Conservation (phyloP, 2,888 invertebrate genomes). For the Troides oblongomaculatus region DNA sequence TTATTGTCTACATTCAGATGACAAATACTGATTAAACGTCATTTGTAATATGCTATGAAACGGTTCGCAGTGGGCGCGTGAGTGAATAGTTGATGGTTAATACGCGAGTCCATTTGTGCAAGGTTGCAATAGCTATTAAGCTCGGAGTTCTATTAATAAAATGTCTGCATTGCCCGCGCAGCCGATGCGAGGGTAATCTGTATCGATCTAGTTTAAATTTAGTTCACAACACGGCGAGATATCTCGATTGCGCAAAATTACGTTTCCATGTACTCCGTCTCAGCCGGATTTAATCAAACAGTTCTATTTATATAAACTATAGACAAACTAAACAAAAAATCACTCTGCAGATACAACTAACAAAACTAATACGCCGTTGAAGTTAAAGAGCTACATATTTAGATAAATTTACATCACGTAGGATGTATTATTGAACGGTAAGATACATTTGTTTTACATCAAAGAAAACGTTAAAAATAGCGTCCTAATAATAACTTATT, state of each 20-base stretch:
- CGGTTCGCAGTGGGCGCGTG: conserved; percentile 10
- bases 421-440: neutral
- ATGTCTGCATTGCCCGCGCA: conserved; percentile 58
- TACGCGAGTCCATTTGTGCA: conserved; percentile 30
- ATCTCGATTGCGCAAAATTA: conserved; percentile 30
- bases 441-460: neutral
- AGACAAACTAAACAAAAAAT: neutral
- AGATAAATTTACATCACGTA: no score
- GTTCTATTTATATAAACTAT: neutral
- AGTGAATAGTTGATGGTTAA: conserved; percentile 27
- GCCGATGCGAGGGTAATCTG: conserved; percentile 51
- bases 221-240: conserved; percentile 41
- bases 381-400: no score
- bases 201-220: conserved; percentile 74
- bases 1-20: neutral
- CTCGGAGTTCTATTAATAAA: conserved; percentile 60
- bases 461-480: neutral
- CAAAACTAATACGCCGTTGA: no score
- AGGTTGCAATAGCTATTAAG: conserved; percentile 45
- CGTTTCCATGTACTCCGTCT: neutral
- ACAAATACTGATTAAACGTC: conserved; percentile 14
- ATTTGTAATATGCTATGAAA: conserved; percentile 13
- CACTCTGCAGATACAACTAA: no score
- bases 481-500: neutral
- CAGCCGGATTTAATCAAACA: neutral